phyloP scores from a whole-genome alignment of 2,797 vertebrate species.

The Acomys russatus region DNA sequence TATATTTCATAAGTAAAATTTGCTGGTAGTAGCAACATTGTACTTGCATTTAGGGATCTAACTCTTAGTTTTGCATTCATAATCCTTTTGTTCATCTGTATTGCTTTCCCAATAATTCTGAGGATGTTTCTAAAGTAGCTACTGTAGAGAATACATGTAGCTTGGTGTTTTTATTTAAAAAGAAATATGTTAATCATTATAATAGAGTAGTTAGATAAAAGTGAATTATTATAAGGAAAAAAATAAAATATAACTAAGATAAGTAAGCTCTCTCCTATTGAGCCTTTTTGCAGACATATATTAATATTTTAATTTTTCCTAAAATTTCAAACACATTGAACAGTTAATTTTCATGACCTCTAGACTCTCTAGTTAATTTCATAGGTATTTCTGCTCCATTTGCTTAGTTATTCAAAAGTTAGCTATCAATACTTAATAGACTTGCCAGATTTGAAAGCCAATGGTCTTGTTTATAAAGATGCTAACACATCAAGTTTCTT shows the following conservation, averaged over 20 bases:
- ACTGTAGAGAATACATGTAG: background rate
- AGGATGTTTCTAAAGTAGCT: background rate
- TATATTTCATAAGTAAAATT: background rate
- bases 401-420: background rate
- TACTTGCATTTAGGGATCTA: background rate
- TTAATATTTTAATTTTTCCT: background rate
- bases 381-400: background rate
- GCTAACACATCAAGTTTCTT: background rate
- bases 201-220: background rate
- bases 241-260: background rate
- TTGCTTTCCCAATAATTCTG: background rate
- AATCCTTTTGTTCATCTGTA: background rate
- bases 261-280: background rate
- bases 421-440: background rate
- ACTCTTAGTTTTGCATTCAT: background rate
- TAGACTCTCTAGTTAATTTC: background rate
- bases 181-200: background rate
- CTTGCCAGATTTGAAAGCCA: background rate
- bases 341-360: background rate
- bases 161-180: conserved; percentile 20
- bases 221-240: background rate
- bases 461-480: background rate
- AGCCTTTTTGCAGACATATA: background rate
- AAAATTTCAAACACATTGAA: background rate
- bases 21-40: background rate